Percentiles rank a stretch among this genome's conserved stretches.
These are phyloP conservation scores for Ovis canadensis DNA, from an alignment of 2,113 vertebrate species.

Conservation along the genomic window DNA sequence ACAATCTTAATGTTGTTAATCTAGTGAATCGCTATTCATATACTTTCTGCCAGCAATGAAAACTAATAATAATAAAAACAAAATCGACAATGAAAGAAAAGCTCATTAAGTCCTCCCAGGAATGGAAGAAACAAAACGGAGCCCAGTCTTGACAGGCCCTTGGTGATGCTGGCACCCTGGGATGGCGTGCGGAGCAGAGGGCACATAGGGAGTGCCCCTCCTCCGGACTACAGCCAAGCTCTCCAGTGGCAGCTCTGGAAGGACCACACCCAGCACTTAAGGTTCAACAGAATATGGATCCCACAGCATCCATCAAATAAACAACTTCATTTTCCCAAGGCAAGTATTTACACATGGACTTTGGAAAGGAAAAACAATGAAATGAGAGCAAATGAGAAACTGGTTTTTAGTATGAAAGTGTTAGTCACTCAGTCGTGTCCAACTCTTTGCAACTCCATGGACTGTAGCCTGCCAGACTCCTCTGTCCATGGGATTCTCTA, in stretches of 20 bases:
- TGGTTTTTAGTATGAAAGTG: neutral
- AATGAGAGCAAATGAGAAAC: neutral
- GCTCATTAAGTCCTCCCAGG: neutral
- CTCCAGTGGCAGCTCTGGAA: neutral
- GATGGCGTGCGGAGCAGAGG: rapidly evolving
- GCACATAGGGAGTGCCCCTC: rapidly evolving
- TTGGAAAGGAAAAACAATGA: neutral
- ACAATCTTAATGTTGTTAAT: no score
- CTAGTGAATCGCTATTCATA: no score
- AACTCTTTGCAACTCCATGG: neutral
- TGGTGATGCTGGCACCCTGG: rapidly evolving
- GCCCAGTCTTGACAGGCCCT: neutral
- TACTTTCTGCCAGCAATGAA: no score
- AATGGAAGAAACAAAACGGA: neutral
- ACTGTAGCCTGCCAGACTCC: neutral
- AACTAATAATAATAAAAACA: no score
- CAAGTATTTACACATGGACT: neutral
- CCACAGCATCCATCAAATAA: neutral
- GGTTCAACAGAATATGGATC: neutral
- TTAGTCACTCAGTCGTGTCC: neutral
- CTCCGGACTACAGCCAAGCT: rapidly evolving
- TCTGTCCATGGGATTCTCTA: neutral
- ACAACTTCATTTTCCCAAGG: neutral
- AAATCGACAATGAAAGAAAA: neutral
- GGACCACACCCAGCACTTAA: rapidly evolving